A percentile compares a stretch with the other conserved stretches of the same genome.
Conservation (phyloP, 1,140 invertebrate species). For the Ostrea denselamellosa region DNA sequence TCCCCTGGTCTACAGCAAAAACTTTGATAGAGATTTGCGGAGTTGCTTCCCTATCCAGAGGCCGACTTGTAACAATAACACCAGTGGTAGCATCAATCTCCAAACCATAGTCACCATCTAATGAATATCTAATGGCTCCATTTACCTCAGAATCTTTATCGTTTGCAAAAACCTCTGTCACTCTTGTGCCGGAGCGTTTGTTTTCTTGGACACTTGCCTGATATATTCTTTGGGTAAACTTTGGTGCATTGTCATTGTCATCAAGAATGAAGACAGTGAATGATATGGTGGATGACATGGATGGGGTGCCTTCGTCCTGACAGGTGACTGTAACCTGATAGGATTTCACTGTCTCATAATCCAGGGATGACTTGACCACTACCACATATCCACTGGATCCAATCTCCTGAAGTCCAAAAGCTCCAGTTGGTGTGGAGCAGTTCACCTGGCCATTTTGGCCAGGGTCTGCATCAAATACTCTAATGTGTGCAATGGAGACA, state of each 20-base stretch:
- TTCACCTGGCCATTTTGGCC: constrained; percentile 67
- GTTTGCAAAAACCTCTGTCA: constrained; percentile 92
- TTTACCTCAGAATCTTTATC: constrained; percentile 95
- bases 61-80: constrained; percentile 88
- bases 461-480: constrained; percentile 67
- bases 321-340: constrained; percentile 96
- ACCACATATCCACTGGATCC: constrained; percentile 63
- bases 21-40: constrained; percentile 92
- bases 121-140: constrained; percentile 95
- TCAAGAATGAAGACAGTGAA: constrained; percentile 95
- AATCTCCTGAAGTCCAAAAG: constrained; percentile 63
- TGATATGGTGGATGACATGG: constrained; percentile 88
- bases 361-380: constrained; percentile 92
- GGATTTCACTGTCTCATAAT: constrained; percentile 89
- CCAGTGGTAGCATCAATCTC: constrained; percentile 91
- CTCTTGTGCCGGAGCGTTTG: constrained; percentile 92
- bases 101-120: constrained; percentile 83
- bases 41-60: constrained; percentile 94
- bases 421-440: constrained; percentile 59
- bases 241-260: constrained; percentile 96
- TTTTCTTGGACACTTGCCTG: constrained; percentile 93
- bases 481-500: constrained; percentile 69
- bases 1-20: constrained; percentile 92
- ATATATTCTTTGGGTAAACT: constrained; percentile 94
- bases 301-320: constrained; percentile 93